Base-by-base conservation (phyloP, 2,888 invertebrate genomes). In the Idaea dimidiata region DNA sequence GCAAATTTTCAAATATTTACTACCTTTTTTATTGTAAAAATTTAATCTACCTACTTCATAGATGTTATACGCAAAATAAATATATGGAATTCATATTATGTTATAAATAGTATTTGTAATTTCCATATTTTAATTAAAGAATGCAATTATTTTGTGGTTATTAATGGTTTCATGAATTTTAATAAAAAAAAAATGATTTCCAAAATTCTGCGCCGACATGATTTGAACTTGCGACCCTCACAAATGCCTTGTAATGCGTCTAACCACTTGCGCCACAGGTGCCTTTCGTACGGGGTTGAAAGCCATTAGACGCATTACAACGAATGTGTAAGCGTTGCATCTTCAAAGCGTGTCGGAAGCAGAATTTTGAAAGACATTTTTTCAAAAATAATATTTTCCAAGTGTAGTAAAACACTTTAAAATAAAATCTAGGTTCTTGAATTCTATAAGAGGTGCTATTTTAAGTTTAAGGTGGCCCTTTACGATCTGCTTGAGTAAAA, bases 41-140 rank as follows among this genome's bases (percentile, higher is more conserved):
- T n/a, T n/a, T n/a, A 43, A 60, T 60, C n/a, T n/a, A n/a, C n/a
- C n/a, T n/a, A 18, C 58, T 60, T 64, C 17, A 58, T 60, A 43
- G 43, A 16, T 31, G 59, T 43, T 43, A 10, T 14, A 43, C 43
- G 10, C 43, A 43, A 43, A 43, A 14, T 43, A 43, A 72, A 64
- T 77, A 69, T 72, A 80, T 86, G 88, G 88, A 90, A 87, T 87
- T 86, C 88, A 79, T 90, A 89, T 89, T 90, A 88, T 88, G 82
- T 84, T 82, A 66, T 83, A 69, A 72, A 89, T 90, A 89, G 84
- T 88, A 88, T 87, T 24, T 77, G 87, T 77, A 81, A 85, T 87
- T 88, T 88, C 88, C 87, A 83, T 43, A 43, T 70, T 62, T 65
- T 56, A 59, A 67, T 61, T 68, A 63, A 64, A 60, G 61, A 63